Evolutionary conservation across 2,888 invertebrate species (phyloP).

Genomic region (Leucophenga montana): DNA sequence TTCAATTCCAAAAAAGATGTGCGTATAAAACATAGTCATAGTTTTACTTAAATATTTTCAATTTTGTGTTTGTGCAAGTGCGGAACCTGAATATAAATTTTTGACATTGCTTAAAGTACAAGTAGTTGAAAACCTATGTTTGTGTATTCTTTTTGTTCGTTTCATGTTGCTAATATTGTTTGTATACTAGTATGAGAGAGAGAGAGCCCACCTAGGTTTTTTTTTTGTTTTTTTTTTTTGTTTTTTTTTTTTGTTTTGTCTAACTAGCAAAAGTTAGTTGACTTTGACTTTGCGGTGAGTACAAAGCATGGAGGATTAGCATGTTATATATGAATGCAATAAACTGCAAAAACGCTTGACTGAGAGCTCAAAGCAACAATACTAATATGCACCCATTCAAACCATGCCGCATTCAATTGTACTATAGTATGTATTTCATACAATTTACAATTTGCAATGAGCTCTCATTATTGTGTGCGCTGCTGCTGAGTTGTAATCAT

Average conservation of each 20-base stretch:
- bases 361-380: too few relatives aligned
- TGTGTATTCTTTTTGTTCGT: neutral
- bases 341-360: neutral
- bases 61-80: too few relatives aligned
- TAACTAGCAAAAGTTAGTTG: neutral
- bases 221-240: too few relatives aligned
- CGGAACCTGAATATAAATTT: neutral
- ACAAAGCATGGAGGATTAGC: neutral
- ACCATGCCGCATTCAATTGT: neutral
- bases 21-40: too few relatives aligned
- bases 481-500: neutral
- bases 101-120: slow-evolving; percentile 24
- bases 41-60: neutral
- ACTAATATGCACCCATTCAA: neutral
- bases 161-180: neutral
- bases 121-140: slow-evolving; percentile 50
- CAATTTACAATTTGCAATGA: neutral
- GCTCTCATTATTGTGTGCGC: neutral
- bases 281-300: slow-evolving; percentile 3
- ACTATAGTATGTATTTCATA: neutral
- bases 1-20: too few relatives aligned
- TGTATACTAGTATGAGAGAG: too few relatives aligned
- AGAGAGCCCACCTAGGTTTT: neutral
- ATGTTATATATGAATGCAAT: slow-evolving; percentile 8
- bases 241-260: neutral